A percentile compares a stretch with the other conserved stretches of the same genome.
These are phyloP conservation scores for Formica selysi DNA, from an alignment of 1,140 invertebrate species.

Conservation along the genomic window DNA sequence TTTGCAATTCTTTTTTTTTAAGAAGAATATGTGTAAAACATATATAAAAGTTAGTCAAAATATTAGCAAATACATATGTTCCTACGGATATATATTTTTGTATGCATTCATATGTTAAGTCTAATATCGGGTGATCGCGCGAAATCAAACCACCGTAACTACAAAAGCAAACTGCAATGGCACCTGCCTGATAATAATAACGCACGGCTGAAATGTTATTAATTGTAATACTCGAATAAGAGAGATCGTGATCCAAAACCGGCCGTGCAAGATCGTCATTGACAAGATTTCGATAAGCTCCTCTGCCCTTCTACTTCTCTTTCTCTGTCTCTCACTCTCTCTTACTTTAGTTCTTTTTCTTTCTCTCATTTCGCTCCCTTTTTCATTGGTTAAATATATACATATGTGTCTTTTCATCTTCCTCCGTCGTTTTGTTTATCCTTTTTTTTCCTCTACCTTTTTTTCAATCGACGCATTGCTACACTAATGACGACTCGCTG, in stretches of 20 bases:
- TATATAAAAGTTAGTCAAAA: too few relatives aligned
- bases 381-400: constrained; percentile 47
- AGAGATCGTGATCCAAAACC: neutral
- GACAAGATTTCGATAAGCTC: constrained; percentile 7
- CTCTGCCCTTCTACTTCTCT: neutral
- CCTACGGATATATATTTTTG: neutral
- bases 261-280: constrained; percentile 7
- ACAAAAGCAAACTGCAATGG: constrained; percentile 75
- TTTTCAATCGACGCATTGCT: constrained; percentile 8
- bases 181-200: constrained; percentile 78
- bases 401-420: constrained; percentile 53
- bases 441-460: neutral
- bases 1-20: too few relatives aligned
- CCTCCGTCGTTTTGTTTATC: constrained; percentile 31
- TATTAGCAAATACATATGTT: too few relatives aligned
- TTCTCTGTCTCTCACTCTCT: neutral
- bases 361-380: neutral
- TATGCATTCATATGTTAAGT: constrained; percentile 44
- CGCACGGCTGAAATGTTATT: constrained; percentile 73
- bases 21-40: too few relatives aligned
- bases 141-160: constrained; percentile 82
- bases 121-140: constrained; percentile 79
- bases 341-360: neutral
- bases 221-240: constrained; percentile 70
- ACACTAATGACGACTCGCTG: constrained; percentile 66